These are phyloP conservation scores for Orchesella flavescens DNA, from an alignment of 2,888 invertebrate species.

Conservation along the genomic window DNA sequence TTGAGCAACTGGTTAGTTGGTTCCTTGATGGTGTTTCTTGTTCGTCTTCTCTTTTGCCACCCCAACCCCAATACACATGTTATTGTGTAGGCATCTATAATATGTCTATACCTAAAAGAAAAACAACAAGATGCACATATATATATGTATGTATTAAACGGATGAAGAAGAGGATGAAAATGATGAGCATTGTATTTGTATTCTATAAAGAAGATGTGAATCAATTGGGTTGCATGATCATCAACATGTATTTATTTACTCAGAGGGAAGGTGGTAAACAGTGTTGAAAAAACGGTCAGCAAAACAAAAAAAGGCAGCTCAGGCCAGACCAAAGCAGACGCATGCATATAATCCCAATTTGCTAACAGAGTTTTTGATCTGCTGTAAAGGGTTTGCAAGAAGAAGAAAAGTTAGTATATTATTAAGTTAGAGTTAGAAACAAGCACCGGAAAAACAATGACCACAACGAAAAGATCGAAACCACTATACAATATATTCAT, in stretches of 20 bases:
- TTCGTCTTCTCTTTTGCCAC: too few species aligned
- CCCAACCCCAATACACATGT: background rate
- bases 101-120: background rate
- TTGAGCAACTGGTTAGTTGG: background rate
- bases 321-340: background rate
- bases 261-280: constrained; percentile 32
- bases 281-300: constrained; percentile 31
- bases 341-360: background rate
- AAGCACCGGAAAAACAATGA: too few species aligned
- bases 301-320: background rate
- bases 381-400: too few species aligned
- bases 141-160: background rate
- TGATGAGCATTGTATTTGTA: too few species aligned
- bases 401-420: too few species aligned
- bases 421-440: too few species aligned
- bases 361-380: too few species aligned
- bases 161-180: too few species aligned
- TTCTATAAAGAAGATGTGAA: background rate
- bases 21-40: background rate
- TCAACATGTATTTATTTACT: background rate
- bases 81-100: too few species aligned
- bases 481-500: too few species aligned
- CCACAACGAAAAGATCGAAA: too few species aligned
- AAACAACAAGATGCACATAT: background rate
- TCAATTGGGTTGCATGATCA: background rate